Conservation (phyloP, 2,797 vertebrate genomes). For the Melanogrammus aeglefinus region DNA sequence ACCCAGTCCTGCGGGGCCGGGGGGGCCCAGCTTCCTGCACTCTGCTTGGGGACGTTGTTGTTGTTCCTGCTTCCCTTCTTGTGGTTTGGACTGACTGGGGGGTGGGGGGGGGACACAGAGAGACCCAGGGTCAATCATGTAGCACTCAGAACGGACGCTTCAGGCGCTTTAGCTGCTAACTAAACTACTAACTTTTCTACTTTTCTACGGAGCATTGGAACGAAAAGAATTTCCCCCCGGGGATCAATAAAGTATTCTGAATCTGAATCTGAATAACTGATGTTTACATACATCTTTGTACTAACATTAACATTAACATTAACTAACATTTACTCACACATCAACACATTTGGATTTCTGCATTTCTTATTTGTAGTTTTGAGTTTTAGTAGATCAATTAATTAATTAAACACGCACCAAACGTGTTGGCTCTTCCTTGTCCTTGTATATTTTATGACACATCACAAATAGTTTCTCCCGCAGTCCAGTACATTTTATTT, state of each 20-base stretch:
- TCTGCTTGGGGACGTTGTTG: slow-evolving; percentile 84
- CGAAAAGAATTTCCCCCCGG: too few species aligned
- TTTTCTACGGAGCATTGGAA: too few species aligned
- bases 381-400: too few species aligned
- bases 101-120: background rate
- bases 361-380: background rate
- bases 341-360: too few species aligned
- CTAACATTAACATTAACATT: too few species aligned
- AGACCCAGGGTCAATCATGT: background rate
- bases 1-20: slow-evolving; percentile 80
- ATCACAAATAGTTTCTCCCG: background rate
- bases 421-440: slow-evolving; percentile 9
- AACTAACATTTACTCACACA: too few species aligned
- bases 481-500: background rate
- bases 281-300: too few species aligned
- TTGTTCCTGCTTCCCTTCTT: slow-evolving; percentile 82
- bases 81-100: slow-evolving; percentile 88
- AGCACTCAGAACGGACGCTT: background rate
- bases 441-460: background rate
- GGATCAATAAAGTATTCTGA: too few species aligned
- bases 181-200: too few species aligned
- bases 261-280: too few species aligned
- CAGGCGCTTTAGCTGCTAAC: too few species aligned
- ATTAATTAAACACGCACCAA: too few species aligned
- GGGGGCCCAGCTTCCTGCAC: slow-evolving; percentile 85